These are phyloP conservation scores for Girardinichthys multiradiatus DNA, from an alignment of 2,113 vertebrate species.

Conservation along the genomic window DNA sequence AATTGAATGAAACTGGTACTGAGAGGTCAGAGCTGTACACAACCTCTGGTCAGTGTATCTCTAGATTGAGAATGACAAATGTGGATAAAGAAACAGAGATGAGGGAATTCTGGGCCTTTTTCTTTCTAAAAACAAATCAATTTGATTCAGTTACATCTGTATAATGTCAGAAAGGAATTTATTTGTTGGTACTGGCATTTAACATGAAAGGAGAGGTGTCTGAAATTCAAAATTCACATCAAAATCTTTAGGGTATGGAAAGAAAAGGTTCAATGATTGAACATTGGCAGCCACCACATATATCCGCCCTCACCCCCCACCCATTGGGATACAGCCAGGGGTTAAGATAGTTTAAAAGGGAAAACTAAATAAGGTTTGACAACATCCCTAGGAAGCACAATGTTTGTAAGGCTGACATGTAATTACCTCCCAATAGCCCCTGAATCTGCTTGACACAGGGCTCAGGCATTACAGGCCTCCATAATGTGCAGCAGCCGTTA, in stretches of 20 bases:
- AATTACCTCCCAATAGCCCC: conserved; percentile 59
- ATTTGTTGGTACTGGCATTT: conserved; percentile 17
- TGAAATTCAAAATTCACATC: conserved; percentile 20
- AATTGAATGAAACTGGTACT: too few species aligned
- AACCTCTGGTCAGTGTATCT: too few species aligned
- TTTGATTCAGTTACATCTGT: conserved; percentile 30
- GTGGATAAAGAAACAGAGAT: conserved; percentile 21
- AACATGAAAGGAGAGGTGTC: conserved; percentile 7
- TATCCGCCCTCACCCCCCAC: conserved; percentile 6
- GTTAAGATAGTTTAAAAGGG: conserved; percentile 51
- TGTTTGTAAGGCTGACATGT: conserved; percentile 54
- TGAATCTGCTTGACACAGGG: conserved; percentile 56
- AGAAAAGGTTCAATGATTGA: conserved; percentile 13
- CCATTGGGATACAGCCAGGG: conserved; percentile 39
- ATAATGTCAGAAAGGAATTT: conserved; percentile 21
- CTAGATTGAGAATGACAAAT: neutral
- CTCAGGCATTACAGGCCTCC: conserved; percentile 50
- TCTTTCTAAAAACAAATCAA: conserved; percentile 11
- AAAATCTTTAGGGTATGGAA: conserved; percentile 34
- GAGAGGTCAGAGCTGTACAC: too few species aligned
- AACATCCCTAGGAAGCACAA: conserved; percentile 45
- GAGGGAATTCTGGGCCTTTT: conserved; percentile 35
- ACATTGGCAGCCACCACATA: conserved; percentile 24
- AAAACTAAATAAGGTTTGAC: conserved; percentile 57
- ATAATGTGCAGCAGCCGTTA: conserved; percentile 59